Percentiles rank a stretch among this genome's conserved stretches.
phyloP scores from a whole-genome alignment of 2,888 invertebrate genomes.

The Tenthredo scrophulariae region DNA sequence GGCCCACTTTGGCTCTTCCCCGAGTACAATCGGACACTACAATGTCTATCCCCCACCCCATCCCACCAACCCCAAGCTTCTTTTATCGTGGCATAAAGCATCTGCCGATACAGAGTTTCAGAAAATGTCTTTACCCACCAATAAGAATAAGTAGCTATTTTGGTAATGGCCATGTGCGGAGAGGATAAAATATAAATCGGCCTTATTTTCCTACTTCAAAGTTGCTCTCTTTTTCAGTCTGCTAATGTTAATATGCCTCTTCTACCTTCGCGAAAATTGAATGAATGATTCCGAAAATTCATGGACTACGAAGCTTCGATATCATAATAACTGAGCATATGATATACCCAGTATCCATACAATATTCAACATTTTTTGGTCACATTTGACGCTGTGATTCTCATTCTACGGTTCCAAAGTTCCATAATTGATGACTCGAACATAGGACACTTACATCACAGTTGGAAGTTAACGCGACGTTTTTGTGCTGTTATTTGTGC shows the following conservation, averaged over 20 bases:
- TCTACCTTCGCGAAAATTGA: neutral
- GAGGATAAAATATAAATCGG: conserved; percentile 22
- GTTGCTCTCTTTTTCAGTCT: neutral
- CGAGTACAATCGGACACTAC: conserved; percentile 51
- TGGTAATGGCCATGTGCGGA: neutral
- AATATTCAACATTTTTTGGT: conserved; percentile 9
- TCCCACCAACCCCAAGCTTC: conserved; percentile 9
- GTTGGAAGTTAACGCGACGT: conserved; percentile 29
- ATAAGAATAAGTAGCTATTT: conserved; percentile 15
- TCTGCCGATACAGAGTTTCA: conserved; percentile 45
- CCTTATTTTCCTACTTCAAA: neutral
- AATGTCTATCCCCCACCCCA: conserved; percentile 37
- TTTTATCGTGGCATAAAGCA: conserved; percentile 50
- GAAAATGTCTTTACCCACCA: conserved; percentile 21
- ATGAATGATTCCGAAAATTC: neutral
- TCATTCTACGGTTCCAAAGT: neutral
- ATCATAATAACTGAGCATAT: neutral
- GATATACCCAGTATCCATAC: neutral
- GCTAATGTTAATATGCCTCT: neutral
- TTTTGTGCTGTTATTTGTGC: conserved; percentile 36
- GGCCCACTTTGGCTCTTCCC: conserved; percentile 31
- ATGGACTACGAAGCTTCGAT: no score
- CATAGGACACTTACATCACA: conserved; percentile 13
- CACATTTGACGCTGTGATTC: neutral
- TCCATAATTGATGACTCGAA: conserved; percentile 18